These are phyloP conservation scores for Tetrao urogallus DNA, from an alignment of 2,113 vertebrate species.

Conservation along the genomic window DNA sequence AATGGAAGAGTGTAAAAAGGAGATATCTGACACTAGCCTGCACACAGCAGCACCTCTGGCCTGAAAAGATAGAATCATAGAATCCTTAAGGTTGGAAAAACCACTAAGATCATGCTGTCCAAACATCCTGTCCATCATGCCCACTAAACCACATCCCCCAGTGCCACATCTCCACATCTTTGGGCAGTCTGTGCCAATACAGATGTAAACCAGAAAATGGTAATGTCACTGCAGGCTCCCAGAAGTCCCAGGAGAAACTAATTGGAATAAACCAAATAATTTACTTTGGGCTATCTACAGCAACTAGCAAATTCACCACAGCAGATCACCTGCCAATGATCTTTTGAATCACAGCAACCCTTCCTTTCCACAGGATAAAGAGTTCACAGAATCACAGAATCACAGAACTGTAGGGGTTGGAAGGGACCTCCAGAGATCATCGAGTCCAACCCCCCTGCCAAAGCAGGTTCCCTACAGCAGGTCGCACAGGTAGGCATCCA, in stretches of 20 bases:
- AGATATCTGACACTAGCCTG: neutral
- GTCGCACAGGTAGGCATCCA: too few relatives aligned
- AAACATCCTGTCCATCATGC: too few relatives aligned
- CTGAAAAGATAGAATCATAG: neutral
- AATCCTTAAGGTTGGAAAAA: too few relatives aligned
- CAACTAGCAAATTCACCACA: neutral
- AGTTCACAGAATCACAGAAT: too few relatives aligned
- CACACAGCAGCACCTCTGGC: neutral
- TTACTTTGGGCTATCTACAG: neutral
- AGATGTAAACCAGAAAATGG: neutral
- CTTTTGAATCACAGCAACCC: neutral
- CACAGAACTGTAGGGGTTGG: too few relatives aligned
- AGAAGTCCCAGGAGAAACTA: fast-evolving
- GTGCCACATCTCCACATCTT: neutral
- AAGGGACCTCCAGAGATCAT: too few relatives aligned
- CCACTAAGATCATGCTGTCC: too few relatives aligned
- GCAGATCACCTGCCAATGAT: neutral
- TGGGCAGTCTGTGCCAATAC: neutral
- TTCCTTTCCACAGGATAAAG: neutral
- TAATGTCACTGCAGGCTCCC: neutral
- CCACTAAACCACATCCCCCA: too few relatives aligned
- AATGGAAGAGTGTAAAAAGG: neutral
- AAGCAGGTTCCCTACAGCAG: too few relatives aligned
- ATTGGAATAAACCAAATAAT: neutral
- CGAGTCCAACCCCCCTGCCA: too few relatives aligned